Base-by-base conservation (phyloP, 1,140 invertebrate genomes). In the Meloidogyne exigua region DNA sequence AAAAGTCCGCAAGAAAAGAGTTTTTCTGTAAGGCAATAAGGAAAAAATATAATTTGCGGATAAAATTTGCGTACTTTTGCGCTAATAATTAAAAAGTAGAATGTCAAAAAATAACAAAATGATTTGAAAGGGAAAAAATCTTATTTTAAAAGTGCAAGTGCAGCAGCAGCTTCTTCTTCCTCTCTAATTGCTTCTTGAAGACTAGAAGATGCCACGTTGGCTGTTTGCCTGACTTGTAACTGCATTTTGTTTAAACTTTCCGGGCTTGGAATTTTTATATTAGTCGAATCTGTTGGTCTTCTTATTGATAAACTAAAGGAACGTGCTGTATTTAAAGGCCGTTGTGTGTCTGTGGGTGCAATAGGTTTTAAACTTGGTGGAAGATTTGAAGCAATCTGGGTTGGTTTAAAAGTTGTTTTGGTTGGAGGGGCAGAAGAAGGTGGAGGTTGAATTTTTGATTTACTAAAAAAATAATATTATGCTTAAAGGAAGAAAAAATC, bases 91-190 rank as follows among this genome's bases (percentile, higher is more conserved):
- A 25, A 72, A 72, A 49, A 25, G 21, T 21, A 21, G 15, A 21
- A 62, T 62, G 10, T 9, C 36, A 39, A 39, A 39, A 10, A 0
- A 39, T 39, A 39, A 39, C 3, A 39, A 39, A 39, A 39, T 39
- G 9, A 39, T 39, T 39, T 10, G 0, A 39, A 39, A 39, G 0
- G 10, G 0, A 4, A 39, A 39, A 39, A 7, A 7, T 0, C 3
- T 9, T 39, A 73, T 64, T 73, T 73, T 36, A 73, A 65, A 66
- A 62, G n/a, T 57, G 72, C 57, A 21, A 73, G 57, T 13, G 72
- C 72, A 5, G 72, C 72, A 13, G 72, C 72, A 12, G 72, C 72
- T 18, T 73, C 72, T 15, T 73, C 72, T 25, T 73, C 72, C 15
- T 73, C 72, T 64, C 57, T 28, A 15, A 73, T 25, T 32, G 72